These are phyloP conservation scores for Chelidonichthys spinosus DNA, from an alignment of 2,797 vertebrate species.

Conservation along the genomic window DNA sequence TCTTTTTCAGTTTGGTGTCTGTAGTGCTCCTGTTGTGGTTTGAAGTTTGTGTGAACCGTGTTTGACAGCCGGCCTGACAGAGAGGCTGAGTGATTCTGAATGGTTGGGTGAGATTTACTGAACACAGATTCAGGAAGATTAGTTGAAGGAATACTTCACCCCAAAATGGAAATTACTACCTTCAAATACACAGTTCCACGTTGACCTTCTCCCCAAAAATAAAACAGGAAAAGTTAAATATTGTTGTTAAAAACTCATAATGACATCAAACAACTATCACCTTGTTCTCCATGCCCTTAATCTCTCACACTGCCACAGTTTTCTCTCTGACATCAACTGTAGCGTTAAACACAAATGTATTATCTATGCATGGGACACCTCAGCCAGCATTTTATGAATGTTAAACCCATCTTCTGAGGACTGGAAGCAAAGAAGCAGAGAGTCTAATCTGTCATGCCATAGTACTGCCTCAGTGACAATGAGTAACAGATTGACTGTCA, in stretches of 20 bases:
- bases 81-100: conserved; percentile 16
- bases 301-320: background rate
- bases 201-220: background rate
- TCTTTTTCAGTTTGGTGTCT: conserved; percentile 27
- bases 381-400: background rate
- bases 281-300: background rate
- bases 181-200: background rate
- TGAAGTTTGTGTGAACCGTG: conserved; percentile 38
- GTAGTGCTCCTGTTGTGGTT: background rate
- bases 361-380: conserved; percentile 6
- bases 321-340: background rate
- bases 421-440: conserved; percentile 13
- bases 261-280: background rate
- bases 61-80: conserved; percentile 44
- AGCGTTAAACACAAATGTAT: background rate
- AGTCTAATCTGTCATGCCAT: conserved; percentile 25
- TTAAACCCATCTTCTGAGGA: conserved; percentile 5
- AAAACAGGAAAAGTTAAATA: background rate
- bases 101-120: conserved; percentile 2
- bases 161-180: background rate
- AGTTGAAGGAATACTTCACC: background rate
- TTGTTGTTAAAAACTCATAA: background rate
- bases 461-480: conserved; percentile 31
- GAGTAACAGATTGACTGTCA: conserved; percentile 42
- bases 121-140: conserved; percentile 22